A percentile compares a stretch with the other conserved stretches of the same genome.
Conservation (phyloP, 2,888 invertebrate genomes). For the Polietes domitor region DNA sequence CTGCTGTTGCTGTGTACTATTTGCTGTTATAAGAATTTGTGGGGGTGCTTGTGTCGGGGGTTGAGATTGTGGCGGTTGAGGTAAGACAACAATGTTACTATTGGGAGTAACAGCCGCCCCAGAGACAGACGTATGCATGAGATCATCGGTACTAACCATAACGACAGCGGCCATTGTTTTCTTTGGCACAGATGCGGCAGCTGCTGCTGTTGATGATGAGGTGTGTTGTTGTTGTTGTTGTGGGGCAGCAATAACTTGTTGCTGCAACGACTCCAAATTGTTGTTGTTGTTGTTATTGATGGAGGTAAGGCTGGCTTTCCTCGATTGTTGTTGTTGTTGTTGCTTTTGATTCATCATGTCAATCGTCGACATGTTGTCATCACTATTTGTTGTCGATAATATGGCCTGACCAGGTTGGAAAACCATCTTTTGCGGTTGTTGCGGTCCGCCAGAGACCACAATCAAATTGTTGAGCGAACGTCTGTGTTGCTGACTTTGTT, state of each 20-base stretch:
- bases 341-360: conserved; percentile 57
- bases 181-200: conserved; percentile 69
- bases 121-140: conserved; percentile 63
- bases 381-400: conserved; percentile 68
- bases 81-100: conserved; percentile 58
- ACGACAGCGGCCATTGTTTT: conserved; percentile 78
- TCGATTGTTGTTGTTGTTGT: conserved; percentile 62
- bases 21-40: conserved; percentile 64
- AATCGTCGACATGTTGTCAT: conserved; percentile 44
- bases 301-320: conserved; percentile 69
- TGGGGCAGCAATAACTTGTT: neutral
- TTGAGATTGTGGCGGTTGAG: conserved; percentile 60
- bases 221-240: neutral
- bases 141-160: conserved; percentile 79
- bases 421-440: conserved; percentile 77
- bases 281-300: conserved; percentile 46
- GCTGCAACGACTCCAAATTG: conserved; percentile 57
- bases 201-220: conserved; percentile 41
- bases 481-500: conserved; percentile 72
- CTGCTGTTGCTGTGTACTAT: conserved; percentile 53
- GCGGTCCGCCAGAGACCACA: conserved; percentile 77
- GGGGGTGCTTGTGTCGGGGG: conserved; percentile 70
- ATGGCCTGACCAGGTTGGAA: conserved; percentile 78
- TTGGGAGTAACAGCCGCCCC: conserved; percentile 48
- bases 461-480: conserved; percentile 80